Conservation (phyloP, 2,113 vertebrate species). For the Macroglossus sobrinus region DNA sequence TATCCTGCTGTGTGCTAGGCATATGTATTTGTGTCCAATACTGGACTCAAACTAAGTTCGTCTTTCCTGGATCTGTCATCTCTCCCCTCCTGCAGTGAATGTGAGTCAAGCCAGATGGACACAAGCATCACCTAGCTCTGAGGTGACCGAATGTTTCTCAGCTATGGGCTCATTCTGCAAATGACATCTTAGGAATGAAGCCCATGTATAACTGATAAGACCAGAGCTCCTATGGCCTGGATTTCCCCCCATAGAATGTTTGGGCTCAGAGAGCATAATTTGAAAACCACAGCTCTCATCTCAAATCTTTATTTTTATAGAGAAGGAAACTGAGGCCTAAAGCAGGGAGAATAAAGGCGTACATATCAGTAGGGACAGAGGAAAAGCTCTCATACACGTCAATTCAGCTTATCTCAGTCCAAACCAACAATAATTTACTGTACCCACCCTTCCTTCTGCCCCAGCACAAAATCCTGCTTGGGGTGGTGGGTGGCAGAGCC, state of each 20-base stretch:
- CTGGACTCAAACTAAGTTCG: neutral
- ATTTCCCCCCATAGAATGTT: too few relatives aligned
- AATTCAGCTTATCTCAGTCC: neutral
- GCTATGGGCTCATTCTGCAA: neutral
- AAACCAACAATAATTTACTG: neutral
- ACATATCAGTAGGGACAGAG: neutral
- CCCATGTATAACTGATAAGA: neutral
- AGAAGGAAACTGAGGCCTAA: neutral
- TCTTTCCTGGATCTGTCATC: neutral
- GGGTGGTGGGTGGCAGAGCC: neutral
- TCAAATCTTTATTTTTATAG: neutral
- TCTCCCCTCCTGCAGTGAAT: too few relatives aligned
- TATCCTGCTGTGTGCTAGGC: neutral
- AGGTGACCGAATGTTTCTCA: neutral
- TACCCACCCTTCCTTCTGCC: neutral
- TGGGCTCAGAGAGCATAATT: neutral
- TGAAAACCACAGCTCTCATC: neutral
- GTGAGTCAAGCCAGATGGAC: neutral
- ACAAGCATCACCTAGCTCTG: neutral
- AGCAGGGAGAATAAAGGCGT: neutral
- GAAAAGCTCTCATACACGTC: neutral
- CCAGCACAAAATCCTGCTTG: neutral
- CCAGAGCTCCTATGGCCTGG: neutral
- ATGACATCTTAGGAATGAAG: neutral
- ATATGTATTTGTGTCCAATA: neutral